Conservation (phyloP, 2,888 invertebrate species). For the Acanthosepion lycidas region DNA sequence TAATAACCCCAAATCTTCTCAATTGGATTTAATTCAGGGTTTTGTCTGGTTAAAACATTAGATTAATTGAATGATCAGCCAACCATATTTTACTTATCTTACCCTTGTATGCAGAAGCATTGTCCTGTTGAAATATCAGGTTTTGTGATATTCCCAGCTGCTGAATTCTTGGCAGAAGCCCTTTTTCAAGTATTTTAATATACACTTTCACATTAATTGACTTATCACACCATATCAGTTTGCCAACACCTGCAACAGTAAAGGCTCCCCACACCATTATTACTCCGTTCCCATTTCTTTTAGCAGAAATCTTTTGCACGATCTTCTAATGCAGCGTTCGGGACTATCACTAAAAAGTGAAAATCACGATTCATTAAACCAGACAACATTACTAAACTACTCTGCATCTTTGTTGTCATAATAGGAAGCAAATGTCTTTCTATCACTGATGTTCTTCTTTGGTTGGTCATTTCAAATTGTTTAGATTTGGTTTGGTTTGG, state of each 20-base stretch:
- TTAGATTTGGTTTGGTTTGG: no score
- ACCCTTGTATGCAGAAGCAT: constrained; percentile 36
- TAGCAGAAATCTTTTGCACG: no score
- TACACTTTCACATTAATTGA: not conserved
- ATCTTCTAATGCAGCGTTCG: not conserved
- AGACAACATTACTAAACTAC: not conserved
- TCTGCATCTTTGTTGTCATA: not conserved
- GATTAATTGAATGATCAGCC: not conserved
- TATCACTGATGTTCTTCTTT: not conserved
- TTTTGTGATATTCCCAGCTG: not conserved
- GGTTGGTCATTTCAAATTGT: no score
- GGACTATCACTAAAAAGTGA: not conserved
- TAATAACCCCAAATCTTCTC: no score
- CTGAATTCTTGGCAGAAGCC: no score
- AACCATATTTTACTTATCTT: not conserved
- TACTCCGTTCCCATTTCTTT: no score
- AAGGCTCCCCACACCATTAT: no score
- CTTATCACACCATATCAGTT: not conserved
- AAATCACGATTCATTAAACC: not conserved
- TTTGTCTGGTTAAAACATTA: no score
- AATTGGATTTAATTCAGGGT: no score
- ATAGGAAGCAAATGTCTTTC: constrained; percentile 24
- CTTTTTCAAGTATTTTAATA: not conserved
- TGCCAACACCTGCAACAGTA: not conserved
- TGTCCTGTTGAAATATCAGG: not conserved